Evolutionary conservation across 2,888 invertebrate genomes (phyloP).

Genomic region (Drosophila mayaguana): DNA sequence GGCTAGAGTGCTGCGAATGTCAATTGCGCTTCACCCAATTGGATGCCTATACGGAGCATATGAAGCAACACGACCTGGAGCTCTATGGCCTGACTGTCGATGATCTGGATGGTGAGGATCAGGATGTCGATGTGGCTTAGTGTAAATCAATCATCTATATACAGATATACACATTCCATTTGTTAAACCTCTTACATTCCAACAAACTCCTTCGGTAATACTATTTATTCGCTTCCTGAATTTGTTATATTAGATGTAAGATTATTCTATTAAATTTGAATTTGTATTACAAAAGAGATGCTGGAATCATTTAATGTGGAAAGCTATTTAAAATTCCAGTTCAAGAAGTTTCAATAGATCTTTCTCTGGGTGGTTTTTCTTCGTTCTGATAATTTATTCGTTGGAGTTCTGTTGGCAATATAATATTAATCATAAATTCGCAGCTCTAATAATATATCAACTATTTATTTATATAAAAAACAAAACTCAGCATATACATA

Average conservation of each 20-base stretch:
- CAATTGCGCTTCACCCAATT: slow-evolving; percentile 80
- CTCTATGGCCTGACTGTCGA: slow-evolving; percentile 64
- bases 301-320: neutral
- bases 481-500: neutral
- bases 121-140: slow-evolving; percentile 69
- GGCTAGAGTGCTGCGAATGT: slow-evolving; percentile 83
- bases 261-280: neutral
- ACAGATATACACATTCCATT: slow-evolving; percentile 1
- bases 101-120: slow-evolving; percentile 63
- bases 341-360: neutral
- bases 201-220: slow-evolving; percentile 7
- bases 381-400: neutral
- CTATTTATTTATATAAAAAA: neutral
- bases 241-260: slow-evolving; percentile 1
- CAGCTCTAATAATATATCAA: neutral
- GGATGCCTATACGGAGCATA: slow-evolving; percentile 81
- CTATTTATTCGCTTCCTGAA: slow-evolving; percentile 20
- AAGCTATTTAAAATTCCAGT: neutral
- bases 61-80: slow-evolving; percentile 80
- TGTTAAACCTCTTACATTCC: slow-evolving; percentile 10
- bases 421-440: neutral
- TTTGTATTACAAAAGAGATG: neutral
- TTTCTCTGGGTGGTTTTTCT: neutral
- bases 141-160: neutral
- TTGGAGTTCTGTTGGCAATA: neutral